These are phyloP conservation scores for Aulostomus chinensis DNA, from an alignment of 2,797 vertebrate species.

Conservation along the genomic window DNA sequence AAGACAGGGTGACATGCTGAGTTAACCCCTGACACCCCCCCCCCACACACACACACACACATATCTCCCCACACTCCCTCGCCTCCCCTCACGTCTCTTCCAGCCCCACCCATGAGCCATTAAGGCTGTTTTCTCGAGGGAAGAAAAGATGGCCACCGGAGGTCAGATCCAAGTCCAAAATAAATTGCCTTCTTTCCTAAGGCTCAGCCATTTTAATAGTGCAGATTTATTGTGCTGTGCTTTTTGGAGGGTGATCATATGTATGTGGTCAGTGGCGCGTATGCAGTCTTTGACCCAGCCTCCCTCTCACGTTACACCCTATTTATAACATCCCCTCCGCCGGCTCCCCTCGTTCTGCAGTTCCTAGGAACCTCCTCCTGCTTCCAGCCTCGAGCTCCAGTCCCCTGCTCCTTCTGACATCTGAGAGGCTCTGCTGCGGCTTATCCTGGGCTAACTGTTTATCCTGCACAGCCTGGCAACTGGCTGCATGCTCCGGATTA, in stretches of 20 bases:
- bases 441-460: constrained; percentile 81
- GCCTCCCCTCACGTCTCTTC: constrained; percentile 2
- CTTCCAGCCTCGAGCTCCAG: constrained; percentile 82
- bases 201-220: constrained; percentile 76
- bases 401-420: constrained; percentile 81
- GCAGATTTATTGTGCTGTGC: constrained; percentile 77
- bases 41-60: not conserved
- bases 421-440: constrained; percentile 84
- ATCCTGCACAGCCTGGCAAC: constrained; percentile 82
- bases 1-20: constrained; percentile 43
- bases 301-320: constrained; percentile 99
- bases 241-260: constrained; percentile 86
- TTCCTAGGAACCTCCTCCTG: constrained; percentile 89
- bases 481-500: constrained; percentile 86
- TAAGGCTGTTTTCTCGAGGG: constrained; percentile 41
- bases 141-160: constrained; percentile 58
- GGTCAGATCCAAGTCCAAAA: constrained; percentile 71
- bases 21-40: constrained; percentile 61
- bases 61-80: constrained; percentile 12
- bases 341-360: constrained; percentile 87
- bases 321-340: constrained; percentile 96
- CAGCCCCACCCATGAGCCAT: constrained; percentile 45
- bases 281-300: constrained; percentile 92
- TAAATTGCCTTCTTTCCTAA: constrained; percentile 71
- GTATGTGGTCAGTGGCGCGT: constrained; percentile 90